Percentiles rank a stretch among this genome's conserved stretches.
phyloP scores from a whole-genome alignment of 2,113 vertebrate species.

The Ctenodactylus gundi region DNA sequence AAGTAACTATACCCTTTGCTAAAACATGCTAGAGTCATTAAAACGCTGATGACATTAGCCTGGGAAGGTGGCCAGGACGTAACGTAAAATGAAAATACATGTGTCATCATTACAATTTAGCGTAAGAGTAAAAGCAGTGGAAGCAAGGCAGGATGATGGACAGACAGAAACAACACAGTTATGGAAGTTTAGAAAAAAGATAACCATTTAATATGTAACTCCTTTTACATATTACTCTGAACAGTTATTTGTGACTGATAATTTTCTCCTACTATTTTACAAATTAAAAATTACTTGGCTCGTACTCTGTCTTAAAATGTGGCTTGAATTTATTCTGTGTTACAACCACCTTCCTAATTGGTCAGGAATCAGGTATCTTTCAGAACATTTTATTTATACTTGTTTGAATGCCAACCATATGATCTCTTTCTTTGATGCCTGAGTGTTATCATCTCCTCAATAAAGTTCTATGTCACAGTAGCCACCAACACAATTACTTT shows the following conservation, averaged over 20 bases:
- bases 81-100: background rate
- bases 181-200: background rate
- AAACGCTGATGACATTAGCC: background rate
- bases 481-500: background rate
- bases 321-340: slow-evolving; percentile 43
- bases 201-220: too few relatives aligned
- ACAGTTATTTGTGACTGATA: too few relatives aligned
- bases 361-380: slow-evolving; percentile 10
- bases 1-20: background rate
- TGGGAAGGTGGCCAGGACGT: background rate
- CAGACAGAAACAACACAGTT: background rate
- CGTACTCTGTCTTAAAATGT: background rate
- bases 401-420: background rate
- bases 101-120: background rate
- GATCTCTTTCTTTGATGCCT: background rate
- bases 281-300: slow-evolving; percentile 10
- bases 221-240: too few relatives aligned
- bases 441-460: background rate
- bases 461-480: background rate
- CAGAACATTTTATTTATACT: slow-evolving; percentile 37
- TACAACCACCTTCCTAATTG: background rate
- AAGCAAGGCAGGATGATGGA: background rate
- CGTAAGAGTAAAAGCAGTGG: background rate
- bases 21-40: background rate
- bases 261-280: background rate